A percentile compares a stretch with the other conserved stretches of the same genome.
These are phyloP conservation scores for Hyla sarda DNA, from an alignment of 2,113 vertebrate genomes.

Conservation along the genomic window DNA sequence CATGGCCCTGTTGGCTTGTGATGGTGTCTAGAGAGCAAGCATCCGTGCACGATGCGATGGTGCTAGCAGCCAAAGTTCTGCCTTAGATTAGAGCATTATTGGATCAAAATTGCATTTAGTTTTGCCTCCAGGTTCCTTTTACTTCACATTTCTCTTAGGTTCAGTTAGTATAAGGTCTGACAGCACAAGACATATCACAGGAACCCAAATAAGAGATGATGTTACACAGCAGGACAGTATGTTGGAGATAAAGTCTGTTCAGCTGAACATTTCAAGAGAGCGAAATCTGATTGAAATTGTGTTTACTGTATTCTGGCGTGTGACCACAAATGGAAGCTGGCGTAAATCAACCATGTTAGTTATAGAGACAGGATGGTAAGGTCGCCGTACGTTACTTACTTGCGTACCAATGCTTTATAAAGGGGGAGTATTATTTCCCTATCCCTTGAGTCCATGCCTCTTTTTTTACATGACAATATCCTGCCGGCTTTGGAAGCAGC, in stretches of 20 bases:
- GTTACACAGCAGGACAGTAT: constrained; percentile 76
- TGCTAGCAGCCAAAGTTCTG: constrained; percentile 15
- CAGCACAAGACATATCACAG: constrained; percentile 70
- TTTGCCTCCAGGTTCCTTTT: constrained; percentile 89
- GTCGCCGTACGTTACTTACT: not conserved
- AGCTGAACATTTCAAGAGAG: constrained; percentile 16
- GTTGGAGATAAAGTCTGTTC: constrained; percentile 30
- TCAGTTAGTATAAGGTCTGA: constrained; percentile 84
- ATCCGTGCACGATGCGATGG: not conserved
- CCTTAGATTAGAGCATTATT: constrained; percentile 84
- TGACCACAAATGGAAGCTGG: not conserved
- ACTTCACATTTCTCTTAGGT: constrained; percentile 94
- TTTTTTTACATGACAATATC: too few relatives aligned
- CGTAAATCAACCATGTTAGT: not conserved
- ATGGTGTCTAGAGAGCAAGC: constrained; percentile 9
- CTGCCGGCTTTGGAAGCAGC: too few relatives aligned
- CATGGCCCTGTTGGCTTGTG: not conserved
- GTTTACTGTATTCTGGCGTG: not conserved
- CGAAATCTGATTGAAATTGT: constrained; percentile 23
- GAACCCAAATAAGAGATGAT: constrained; percentile 79
- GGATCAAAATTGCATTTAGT: constrained; percentile 95
- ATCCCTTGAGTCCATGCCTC: too few relatives aligned
- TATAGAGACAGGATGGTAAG: not conserved
- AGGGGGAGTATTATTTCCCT: too few relatives aligned
- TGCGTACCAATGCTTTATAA: too few relatives aligned